These are phyloP conservation scores for Tetraneura akinire DNA, from an alignment of 1,140 invertebrate species.

Conservation along the genomic window DNA sequence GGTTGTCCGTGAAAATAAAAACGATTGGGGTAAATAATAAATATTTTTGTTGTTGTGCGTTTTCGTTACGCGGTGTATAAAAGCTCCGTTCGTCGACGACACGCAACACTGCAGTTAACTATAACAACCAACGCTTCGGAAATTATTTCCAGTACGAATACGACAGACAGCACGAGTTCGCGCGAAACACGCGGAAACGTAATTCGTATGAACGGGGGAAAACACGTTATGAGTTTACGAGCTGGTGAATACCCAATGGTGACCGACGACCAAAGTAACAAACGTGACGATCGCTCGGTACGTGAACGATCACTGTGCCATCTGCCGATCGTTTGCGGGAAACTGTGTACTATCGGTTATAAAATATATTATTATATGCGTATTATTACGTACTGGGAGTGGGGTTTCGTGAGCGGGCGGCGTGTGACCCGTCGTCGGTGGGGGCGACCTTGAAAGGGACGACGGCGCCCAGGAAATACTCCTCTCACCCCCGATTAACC, in stretches of 20 bases:
- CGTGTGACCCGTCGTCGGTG: conserved; percentile 2
- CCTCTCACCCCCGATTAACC: background rate
- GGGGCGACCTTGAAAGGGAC: conserved; percentile 46
- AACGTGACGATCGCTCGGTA: background rate
- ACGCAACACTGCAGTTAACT: too few species aligned
- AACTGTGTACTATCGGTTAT: background rate
- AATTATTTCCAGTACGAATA: too few species aligned
- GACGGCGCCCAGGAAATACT: background rate
- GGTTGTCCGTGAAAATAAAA: background rate
- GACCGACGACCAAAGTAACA: background rate
- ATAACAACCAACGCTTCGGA: too few species aligned
- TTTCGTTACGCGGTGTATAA: background rate
- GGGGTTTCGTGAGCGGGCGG: background rate
- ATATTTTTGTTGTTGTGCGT: background rate
- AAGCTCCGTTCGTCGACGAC: too few species aligned
- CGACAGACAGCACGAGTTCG: too few species aligned
- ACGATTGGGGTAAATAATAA: background rate
- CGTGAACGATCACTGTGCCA: conserved; percentile 49
- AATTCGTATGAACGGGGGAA: background rate
- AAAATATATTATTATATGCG: too few species aligned
- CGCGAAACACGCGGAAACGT: background rate
- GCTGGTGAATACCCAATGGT: background rate
- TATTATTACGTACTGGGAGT: too few species aligned
- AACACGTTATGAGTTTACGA: background rate
- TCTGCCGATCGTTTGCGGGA: conserved; percentile 40